Evolutionary conservation across 64 coral and sea anemone genomes (phyloP).

Genomic region (Hydrozoanthus tunicans): DNA sequence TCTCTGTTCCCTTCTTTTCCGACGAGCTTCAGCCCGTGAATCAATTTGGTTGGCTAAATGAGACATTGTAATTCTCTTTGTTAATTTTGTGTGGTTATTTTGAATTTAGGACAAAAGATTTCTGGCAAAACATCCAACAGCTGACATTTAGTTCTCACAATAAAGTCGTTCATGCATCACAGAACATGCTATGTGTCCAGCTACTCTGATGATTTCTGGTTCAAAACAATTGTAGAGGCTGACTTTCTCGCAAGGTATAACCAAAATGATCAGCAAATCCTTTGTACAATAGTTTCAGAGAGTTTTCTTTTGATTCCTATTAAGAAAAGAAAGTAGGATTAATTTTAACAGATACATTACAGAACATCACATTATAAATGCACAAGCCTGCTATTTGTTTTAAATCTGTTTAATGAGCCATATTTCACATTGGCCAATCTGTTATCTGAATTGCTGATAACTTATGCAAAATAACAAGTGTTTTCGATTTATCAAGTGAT

Average conservation of each 20-base stretch:
- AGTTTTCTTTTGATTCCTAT: constrained; percentile 11
- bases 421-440: constrained; percentile 22
- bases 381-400: neutral
- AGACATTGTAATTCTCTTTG: constrained; percentile 61
- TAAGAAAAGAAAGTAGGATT: constrained; percentile 27
- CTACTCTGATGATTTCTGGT: constrained; percentile 17
- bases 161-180: constrained; percentile 41
- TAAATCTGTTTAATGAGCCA: constrained; percentile 24
- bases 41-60: constrained; percentile 12
- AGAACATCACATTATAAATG: constrained; percentile 13
- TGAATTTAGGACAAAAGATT: constrained; percentile 46
- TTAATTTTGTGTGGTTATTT: constrained; percentile 45
- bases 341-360: constrained; percentile 52
- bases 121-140: constrained; percentile 56
- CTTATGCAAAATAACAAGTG: constrained; percentile 6
- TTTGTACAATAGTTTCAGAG: constrained; percentile 1
- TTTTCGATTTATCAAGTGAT: neutral
- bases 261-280: neutral
- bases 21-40: constrained; percentile 30
- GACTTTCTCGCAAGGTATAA: constrained; percentile 8
- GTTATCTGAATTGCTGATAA: constrained; percentile 16
- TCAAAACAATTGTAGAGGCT: neutral
- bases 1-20: constrained; percentile 62
- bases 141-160: constrained; percentile 30
- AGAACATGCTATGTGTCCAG: neutral